Base-by-base conservation (phyloP, 2,113 vertebrate genomes). In the Numenius arquata region DNA sequence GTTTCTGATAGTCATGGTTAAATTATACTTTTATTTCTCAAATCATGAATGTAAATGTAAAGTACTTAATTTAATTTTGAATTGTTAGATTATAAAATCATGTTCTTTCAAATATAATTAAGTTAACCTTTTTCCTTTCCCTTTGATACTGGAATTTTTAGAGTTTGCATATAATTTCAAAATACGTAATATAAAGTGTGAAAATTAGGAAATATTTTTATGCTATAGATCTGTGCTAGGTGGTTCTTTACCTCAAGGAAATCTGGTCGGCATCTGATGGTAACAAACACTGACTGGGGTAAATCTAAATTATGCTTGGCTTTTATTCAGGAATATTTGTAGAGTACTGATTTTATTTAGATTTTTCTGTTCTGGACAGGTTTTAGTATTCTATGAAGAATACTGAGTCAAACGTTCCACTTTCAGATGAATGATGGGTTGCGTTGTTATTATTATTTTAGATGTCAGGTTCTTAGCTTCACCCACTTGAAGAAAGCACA, bases 61-160 rank as follows among this genome's bases (percentile, higher is more conserved):
- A 82, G 17, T 80, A 38, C 12, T 94, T 77, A 63, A 97, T 95
- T 97, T 92, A 93, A 62, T 73, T 85, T 93, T 93, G 89, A 96
- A 89, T 94, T 95, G 71, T 90, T 94, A 79, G 50, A 85, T 97
- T 95, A 94, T 97, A 89, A 95, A 97, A 97, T 95, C 38, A 71
- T 85, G 91, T 98, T 97, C 40, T 95, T 93, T 97, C 81, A 96
- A 98, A 98, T 92, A 97, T 96, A 88, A 94, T 95, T 68, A 90
- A 95, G 97, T 98, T 97, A 98, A 98, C 90, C 82, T 72, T 61
- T 36, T 61, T 68, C 70, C 92, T 96, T 97, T 97, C 91, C 71
- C 59, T 97, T 98, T 97, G 97, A 88, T 95, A 83, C 26, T 9
- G 17, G 70, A 91, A 66, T 70, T 22, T 22, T 90, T 94, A 86